These are phyloP conservation scores for Orthosia cruda DNA, from an alignment of 2,888 invertebrate species.

Conservation along the genomic window DNA sequence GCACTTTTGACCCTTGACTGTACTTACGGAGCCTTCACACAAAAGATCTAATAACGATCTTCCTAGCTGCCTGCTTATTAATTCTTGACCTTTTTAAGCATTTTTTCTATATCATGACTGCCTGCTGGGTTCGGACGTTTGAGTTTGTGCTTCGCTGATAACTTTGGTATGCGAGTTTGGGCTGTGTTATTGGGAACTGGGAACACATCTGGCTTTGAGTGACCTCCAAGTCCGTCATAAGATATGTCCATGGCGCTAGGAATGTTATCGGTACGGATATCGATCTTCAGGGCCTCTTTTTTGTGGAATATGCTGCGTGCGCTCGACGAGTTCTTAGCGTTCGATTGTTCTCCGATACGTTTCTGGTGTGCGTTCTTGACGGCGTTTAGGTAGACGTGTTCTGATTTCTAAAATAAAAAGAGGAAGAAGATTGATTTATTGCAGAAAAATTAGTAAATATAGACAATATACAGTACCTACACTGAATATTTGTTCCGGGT, in stretches of 20 bases:
- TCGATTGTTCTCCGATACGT: constrained; percentile 62
- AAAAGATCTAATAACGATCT: not conserved
- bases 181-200: constrained; percentile 79
- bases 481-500: too few relatives aligned
- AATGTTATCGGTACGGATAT: constrained; percentile 62
- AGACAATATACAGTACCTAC: too few relatives aligned
- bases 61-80: constrained; percentile 24
- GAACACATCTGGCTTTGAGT: constrained; percentile 89
- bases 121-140: constrained; percentile 77
- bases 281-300: constrained; percentile 75
- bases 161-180: constrained; percentile 76
- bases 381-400: constrained; percentile 78
- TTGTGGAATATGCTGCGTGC: constrained; percentile 80
- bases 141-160: constrained; percentile 81
- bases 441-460: not conserved
- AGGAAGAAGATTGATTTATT: not conserved
- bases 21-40: constrained; percentile 51
- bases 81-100: constrained; percentile 73
- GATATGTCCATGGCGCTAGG: constrained; percentile 74
- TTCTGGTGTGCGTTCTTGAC: constrained; percentile 72
- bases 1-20: too few relatives aligned
- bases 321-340: constrained; percentile 16
- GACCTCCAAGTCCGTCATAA: constrained; percentile 92
- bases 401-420: constrained; percentile 79
- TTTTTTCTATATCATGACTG: constrained; percentile 78